phyloP scores from a whole-genome alignment of 2,888 invertebrate genomes.

The Acanthosepion esculentum region DNA sequence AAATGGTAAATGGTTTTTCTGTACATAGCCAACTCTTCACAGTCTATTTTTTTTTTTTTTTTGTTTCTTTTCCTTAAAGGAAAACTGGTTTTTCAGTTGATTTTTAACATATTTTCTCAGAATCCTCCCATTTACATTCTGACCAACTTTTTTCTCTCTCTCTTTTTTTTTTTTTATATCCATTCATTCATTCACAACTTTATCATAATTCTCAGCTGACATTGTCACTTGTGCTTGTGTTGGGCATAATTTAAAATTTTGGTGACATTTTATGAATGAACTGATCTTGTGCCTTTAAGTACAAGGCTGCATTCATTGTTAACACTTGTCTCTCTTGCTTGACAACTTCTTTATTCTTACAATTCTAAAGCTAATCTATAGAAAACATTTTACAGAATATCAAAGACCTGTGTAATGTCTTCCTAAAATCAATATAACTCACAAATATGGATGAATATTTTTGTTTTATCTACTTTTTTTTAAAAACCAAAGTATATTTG shows the following conservation, averaged over 20 bases:
- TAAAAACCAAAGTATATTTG: neutral
- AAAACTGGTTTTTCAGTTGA: no score
- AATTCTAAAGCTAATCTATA: neutral
- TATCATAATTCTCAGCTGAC: neutral
- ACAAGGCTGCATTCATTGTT: neutral
- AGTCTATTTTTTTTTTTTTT: neutral
- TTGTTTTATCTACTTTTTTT: neutral
- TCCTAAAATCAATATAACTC: neutral
- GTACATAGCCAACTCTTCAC: neutral
- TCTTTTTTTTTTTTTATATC: neutral
- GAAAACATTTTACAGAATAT: neutral
- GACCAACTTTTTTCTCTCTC: neutral
- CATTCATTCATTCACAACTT: neutral
- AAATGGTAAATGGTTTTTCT: neutral
- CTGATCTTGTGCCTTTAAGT: neutral
- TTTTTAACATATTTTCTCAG: neutral
- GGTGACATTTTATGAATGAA: conserved; percentile 8
- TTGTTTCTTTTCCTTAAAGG: neutral
- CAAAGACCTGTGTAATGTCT: neutral
- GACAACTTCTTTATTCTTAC: neutral
- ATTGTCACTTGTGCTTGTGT: neutral
- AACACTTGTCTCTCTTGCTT: neutral
- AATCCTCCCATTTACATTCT: neutral
- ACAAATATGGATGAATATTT: neutral
- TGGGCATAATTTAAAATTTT: neutral